Conservation (phyloP, 2,113 vertebrate species). For the Emydocephalus ijimae region DNA sequence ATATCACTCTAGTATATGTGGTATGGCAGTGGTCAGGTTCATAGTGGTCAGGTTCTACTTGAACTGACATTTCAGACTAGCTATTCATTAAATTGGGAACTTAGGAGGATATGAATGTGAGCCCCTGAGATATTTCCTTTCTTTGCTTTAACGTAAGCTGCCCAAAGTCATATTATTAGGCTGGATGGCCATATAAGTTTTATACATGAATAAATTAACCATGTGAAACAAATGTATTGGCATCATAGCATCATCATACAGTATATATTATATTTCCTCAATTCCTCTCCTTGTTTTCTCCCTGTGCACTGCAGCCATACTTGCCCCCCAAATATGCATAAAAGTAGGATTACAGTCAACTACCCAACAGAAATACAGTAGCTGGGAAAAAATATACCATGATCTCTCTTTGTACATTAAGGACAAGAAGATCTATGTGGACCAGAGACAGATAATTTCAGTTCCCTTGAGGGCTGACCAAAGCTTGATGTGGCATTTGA, state of each 20-base stretch:
- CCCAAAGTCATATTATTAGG: neutral
- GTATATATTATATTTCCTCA: neutral
- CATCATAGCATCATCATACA: neutral
- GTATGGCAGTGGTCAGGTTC: neutral
- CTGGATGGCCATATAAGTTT: neutral
- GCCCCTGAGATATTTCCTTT: neutral
- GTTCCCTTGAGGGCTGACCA: neutral
- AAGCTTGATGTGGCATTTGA: neutral
- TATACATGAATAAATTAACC: neutral
- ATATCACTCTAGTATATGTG: neutral
- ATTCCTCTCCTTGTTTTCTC: neutral
- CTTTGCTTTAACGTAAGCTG: neutral
- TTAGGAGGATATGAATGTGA: neutral
- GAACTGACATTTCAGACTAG: neutral
- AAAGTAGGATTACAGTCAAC: neutral
- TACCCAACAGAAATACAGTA: neutral
- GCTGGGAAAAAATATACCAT: neutral
- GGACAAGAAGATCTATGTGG: neutral
- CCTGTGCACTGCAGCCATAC: neutral
- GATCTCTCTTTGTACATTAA: neutral
- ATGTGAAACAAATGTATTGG: neutral
- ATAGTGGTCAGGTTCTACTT: neutral
- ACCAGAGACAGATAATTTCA: neutral
- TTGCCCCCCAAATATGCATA: neutral
- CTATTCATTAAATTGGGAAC: neutral